Evolutionary conservation across 2,888 invertebrate species (phyloP).

Genomic region (Geophilus truncorum): DNA sequence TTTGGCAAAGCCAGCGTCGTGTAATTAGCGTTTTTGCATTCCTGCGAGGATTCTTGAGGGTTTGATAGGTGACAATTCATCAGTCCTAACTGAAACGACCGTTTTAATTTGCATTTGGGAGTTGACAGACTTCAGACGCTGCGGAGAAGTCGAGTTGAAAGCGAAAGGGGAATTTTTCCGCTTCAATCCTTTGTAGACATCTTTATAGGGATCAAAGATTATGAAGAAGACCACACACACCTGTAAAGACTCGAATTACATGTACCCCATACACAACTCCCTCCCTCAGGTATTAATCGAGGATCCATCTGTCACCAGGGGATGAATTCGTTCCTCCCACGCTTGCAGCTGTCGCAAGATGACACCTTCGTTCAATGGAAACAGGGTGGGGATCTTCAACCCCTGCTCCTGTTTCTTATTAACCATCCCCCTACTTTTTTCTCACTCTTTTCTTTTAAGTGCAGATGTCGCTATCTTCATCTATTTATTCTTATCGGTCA

Average conservation of each 20-base stretch:
- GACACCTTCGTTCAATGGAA: conserved; percentile 2
- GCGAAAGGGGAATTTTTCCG: not conserved
- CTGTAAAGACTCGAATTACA: not conserved
- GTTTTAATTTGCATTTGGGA: conserved; percentile 6
- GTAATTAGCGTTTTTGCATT: conserved; percentile 18
- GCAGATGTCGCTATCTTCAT: conserved; percentile 8
- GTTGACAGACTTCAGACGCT: too few relatives aligned
- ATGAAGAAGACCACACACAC: conserved; percentile 6
- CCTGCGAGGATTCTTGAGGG: not conserved
- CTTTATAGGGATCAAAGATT: not conserved
- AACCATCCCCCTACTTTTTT: not conserved
- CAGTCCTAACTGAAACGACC: conserved; percentile 1
- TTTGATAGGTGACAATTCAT: conserved; percentile 23
- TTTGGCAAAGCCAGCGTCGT: not conserved
- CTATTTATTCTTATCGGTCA: not conserved
- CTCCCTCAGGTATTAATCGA: conserved; percentile 16
- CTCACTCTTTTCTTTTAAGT: not conserved
- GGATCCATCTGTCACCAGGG: conserved; percentile 4
- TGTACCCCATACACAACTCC: not conserved
- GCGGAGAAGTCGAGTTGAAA: not conserved
- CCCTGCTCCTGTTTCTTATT: conserved; percentile 5
- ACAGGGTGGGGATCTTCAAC: conserved; percentile 13
- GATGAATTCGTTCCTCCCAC: conserved; percentile 6
- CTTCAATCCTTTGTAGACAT: not conserved
- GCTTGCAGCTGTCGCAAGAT: conserved; percentile 20